These are phyloP conservation scores for Limnephilus lunatus DNA, from an alignment of 2,888 invertebrate species.

Conservation along the genomic window DNA sequence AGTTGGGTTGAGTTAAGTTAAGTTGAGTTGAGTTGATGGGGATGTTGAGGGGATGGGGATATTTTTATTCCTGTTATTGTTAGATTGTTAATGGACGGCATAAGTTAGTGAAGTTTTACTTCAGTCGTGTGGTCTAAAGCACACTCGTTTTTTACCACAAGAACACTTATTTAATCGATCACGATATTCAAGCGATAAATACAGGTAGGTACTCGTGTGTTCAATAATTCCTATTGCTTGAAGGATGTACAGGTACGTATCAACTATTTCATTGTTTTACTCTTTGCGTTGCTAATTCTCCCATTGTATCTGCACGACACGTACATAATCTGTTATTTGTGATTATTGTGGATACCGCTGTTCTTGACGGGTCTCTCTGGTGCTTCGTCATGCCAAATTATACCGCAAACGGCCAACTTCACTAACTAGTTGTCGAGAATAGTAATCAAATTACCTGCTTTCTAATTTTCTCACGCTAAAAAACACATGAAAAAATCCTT, in stretches of 20 bases:
- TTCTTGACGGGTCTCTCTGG: not conserved
- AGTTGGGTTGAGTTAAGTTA: too few species aligned
- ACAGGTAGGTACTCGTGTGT: too few species aligned
- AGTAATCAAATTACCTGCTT: not conserved
- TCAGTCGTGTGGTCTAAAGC: too few species aligned
- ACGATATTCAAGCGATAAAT: too few species aligned
- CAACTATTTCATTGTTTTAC: not conserved
- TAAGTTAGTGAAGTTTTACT: too few species aligned
- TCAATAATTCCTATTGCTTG: not conserved
- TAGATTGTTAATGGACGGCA: too few species aligned
- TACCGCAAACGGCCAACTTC: not conserved
- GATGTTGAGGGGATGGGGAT: too few species aligned
- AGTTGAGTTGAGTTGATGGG: too few species aligned
- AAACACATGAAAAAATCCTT: conserved; percentile 2
- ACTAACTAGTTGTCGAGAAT: not conserved
- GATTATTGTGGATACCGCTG: not conserved
- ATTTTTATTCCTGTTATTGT: too few species aligned
- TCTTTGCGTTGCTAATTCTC: not conserved
- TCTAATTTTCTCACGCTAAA: conserved; percentile 13
- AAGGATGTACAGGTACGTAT: not conserved
- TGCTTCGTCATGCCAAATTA: not conserved
- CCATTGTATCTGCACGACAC: not conserved
- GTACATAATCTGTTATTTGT: not conserved
- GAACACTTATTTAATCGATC: too few species aligned
- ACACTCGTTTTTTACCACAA: too few species aligned